Conservation (phyloP, 2,888 invertebrate species). For the Aelia acuminata region DNA sequence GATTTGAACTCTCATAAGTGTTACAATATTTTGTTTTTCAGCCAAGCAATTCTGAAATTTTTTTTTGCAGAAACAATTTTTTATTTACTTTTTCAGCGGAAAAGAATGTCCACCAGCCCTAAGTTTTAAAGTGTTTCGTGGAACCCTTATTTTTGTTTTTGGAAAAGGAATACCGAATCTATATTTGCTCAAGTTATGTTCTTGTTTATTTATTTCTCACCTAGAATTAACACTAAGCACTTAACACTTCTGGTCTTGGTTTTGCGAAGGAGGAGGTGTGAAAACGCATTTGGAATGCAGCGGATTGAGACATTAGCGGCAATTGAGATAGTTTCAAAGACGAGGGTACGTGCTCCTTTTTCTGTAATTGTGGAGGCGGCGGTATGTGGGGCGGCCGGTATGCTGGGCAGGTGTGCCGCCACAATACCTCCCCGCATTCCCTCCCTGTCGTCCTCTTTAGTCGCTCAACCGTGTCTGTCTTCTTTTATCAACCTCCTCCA, state of each 20-base stretch:
- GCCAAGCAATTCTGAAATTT: no score
- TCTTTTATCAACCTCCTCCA: slow-evolving; percentile 4
- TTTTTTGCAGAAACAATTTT: no score
- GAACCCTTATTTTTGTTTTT: no score
- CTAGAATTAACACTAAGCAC: neutral
- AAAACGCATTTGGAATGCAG: neutral
- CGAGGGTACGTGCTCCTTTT: slow-evolving; percentile 51
- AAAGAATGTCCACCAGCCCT: no score
- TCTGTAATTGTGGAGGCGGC: slow-evolving; percentile 56
- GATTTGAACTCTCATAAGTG: no score
- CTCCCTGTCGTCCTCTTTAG: neutral
- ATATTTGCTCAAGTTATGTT: neutral
- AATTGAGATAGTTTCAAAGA: slow-evolving; percentile 15
- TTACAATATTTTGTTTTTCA: no score
- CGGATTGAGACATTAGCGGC: neutral
- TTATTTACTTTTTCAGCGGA: no score
- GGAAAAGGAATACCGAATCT: no score
- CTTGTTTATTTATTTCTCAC: neutral
- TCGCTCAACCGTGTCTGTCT: slow-evolving; percentile 47
- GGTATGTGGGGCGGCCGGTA: slow-evolving; percentile 36
- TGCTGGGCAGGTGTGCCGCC: slow-evolving; percentile 46
- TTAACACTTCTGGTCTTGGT: neutral
- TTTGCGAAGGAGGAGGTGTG: neutral
- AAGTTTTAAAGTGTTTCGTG: no score
- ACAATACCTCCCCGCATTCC: slow-evolving; percentile 50